These are phyloP conservation scores for Fregata magnificens DNA, from an alignment of 2,113 vertebrate genomes.

Conservation along the genomic window DNA sequence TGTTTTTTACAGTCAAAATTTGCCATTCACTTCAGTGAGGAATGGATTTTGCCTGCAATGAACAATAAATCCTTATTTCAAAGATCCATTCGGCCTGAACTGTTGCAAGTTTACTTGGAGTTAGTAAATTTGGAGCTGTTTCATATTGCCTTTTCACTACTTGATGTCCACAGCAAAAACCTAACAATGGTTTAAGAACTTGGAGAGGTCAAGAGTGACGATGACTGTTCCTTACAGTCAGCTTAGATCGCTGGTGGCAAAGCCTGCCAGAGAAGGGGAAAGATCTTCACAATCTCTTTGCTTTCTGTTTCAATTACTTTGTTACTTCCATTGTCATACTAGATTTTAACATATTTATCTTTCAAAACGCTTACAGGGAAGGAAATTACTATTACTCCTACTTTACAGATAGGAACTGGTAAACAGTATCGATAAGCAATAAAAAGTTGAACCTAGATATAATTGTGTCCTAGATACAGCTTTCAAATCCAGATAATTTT, in stretches of 20 bases:
- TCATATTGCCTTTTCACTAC: not conserved
- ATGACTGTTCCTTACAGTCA: not conserved
- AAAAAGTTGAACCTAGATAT: not conserved
- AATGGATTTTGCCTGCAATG: not conserved
- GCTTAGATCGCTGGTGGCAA: not conserved
- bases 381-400: not conserved
- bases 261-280: not conserved
- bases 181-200: not conserved
- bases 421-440: not conserved
- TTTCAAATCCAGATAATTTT: not conserved
- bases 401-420: not conserved
- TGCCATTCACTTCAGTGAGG: not conserved
- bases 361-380: not conserved
- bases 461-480: not conserved
- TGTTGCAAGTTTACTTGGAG: not conserved
- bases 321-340: not conserved
- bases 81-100: not conserved
- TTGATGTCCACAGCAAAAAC: not conserved
- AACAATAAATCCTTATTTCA: not conserved
- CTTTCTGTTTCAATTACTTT: not conserved
- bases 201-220: not conserved
- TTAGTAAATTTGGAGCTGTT: not conserved
- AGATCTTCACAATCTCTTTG: not conserved
- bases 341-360: not conserved
- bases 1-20: not conserved